Percentiles rank a stretch among this genome's conserved stretches.
phyloP scores from a whole-genome alignment of 2,888 invertebrate genomes.

The Aporophyla nigra region DNA sequence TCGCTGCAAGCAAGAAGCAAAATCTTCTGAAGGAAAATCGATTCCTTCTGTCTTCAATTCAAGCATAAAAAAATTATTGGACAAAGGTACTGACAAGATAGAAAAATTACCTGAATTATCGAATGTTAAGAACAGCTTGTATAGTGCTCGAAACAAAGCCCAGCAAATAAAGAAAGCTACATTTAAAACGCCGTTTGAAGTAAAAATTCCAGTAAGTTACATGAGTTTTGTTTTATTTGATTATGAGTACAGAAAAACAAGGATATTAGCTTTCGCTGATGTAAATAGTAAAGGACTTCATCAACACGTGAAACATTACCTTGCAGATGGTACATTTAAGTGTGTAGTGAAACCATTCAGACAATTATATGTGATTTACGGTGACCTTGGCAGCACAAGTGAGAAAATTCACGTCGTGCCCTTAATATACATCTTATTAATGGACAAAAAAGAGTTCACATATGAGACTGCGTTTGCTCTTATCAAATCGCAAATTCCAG shows the following conservation, averaged over 20 bases:
- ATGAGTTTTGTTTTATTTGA: slow-evolving; percentile 19
- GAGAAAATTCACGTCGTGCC: slow-evolving; percentile 19
- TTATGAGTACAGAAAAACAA: slow-evolving; percentile 7
- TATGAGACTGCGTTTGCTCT: slow-evolving; percentile 33
- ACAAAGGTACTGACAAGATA: slow-evolving; percentile 26
- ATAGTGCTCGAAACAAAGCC: slow-evolving; percentile 20
- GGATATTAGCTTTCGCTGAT: slow-evolving; percentile 20
- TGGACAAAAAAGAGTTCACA: slow-evolving; percentile 23
- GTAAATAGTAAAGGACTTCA: slow-evolving; percentile 6
- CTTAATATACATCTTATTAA: slow-evolving; percentile 17
- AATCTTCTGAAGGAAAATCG: slow-evolving; percentile 26
- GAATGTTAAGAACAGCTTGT: slow-evolving; percentile 22
- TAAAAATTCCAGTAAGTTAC: slow-evolving; percentile 23
- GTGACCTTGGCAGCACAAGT: slow-evolving; percentile 26
- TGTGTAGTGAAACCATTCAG: slow-evolving; percentile 28
- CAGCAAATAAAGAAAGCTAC: slow-evolving; percentile 16
- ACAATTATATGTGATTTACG: slow-evolving; percentile 37
- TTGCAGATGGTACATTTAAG: slow-evolving; percentile 27
- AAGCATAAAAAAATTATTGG: slow-evolving; percentile 27
- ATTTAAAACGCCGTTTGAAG: slow-evolving; percentile 17
- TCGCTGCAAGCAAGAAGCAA: slow-evolving; percentile 4
- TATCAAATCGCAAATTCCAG: slow-evolving; percentile 28
- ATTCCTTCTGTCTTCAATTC: slow-evolving; percentile 27
- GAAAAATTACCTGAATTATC: slow-evolving; percentile 27
- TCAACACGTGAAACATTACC: slow-evolving; percentile 14